Conservation (phyloP, 2,797 vertebrate genomes). For the Coreius guichenoti region DNA sequence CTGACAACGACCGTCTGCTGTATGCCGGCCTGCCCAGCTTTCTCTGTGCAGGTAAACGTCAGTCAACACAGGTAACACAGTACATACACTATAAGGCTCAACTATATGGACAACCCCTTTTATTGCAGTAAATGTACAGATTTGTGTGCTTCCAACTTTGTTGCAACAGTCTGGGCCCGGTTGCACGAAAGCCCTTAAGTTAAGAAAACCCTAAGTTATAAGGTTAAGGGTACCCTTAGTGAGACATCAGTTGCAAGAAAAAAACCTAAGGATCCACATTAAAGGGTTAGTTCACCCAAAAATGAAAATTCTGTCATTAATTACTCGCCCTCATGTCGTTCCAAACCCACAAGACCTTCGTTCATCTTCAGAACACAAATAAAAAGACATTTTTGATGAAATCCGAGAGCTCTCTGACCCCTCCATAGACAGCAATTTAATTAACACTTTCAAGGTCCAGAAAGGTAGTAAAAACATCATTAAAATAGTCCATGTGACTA, state of each 20-base stretch:
- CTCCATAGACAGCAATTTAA: no score
- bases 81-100: not conserved
- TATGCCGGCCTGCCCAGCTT: constrained; percentile 89
- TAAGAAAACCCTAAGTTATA: not conserved
- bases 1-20: constrained; percentile 87
- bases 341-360: no score
- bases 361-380: no score
- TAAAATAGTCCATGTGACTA: no score
- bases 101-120: not conserved
- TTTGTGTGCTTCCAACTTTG: not conserved
- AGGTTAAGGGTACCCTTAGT: not conserved
- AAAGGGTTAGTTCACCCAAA: no score
- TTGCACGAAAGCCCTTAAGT: not conserved
- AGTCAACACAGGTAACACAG: constrained; percentile 11
- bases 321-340: no score
- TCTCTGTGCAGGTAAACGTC: constrained; percentile 83
- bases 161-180: not conserved
- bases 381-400: no score
- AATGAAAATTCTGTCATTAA: no score
- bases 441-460: no score
- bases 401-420: no score
- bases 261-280: not conserved
- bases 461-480: no score
- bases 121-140: not conserved
- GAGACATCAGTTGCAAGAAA: not conserved